phyloP scores from a whole-genome alignment of 2,113 vertebrate species.

The Mus spicilegus region DNA sequence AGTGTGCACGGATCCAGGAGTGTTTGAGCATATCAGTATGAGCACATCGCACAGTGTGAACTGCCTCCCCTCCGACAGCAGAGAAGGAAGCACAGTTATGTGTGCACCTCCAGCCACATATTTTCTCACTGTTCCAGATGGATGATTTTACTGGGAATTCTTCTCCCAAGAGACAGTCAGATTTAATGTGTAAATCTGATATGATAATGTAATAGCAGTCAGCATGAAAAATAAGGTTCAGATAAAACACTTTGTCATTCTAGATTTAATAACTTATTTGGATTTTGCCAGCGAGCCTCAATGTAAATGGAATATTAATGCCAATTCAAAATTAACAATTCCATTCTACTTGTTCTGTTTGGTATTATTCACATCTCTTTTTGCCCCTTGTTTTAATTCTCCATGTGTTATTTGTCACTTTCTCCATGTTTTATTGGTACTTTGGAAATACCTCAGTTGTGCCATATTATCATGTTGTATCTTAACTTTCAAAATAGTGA shows the following conservation, averaged over 20 bases:
- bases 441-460: slow-evolving; percentile 29
- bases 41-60: slow-evolving; percentile 17
- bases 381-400: slow-evolving; percentile 49
- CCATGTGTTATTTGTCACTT: slow-evolving; percentile 3
- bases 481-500: background rate
- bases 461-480: background rate
- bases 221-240: slow-evolving; percentile 67
- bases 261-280: slow-evolving; percentile 65
- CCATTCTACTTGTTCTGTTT: slow-evolving; percentile 34
- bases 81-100: slow-evolving; percentile 24
- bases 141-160: slow-evolving; percentile 48
- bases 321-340: slow-evolving; percentile 70
- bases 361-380: background rate
- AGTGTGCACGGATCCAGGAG: slow-evolving; percentile 28
- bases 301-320: slow-evolving; percentile 64
- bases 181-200: slow-evolving; percentile 62
- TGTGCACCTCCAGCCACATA: background rate
- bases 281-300: slow-evolving; percentile 36
- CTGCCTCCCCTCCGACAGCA: background rate
- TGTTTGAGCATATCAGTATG: background rate
- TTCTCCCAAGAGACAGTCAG: slow-evolving; percentile 42
- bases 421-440: background rate
- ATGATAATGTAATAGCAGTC: slow-evolving; percentile 55
- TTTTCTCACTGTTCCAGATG: slow-evolving; percentile 2
- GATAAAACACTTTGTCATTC: slow-evolving; percentile 57